A percentile compares a stretch with the other conserved stretches of the same genome.
Evolutionary conservation across 2,888 invertebrate species (phyloP).

Genomic region (Eupithecia dodoneata): DNA sequence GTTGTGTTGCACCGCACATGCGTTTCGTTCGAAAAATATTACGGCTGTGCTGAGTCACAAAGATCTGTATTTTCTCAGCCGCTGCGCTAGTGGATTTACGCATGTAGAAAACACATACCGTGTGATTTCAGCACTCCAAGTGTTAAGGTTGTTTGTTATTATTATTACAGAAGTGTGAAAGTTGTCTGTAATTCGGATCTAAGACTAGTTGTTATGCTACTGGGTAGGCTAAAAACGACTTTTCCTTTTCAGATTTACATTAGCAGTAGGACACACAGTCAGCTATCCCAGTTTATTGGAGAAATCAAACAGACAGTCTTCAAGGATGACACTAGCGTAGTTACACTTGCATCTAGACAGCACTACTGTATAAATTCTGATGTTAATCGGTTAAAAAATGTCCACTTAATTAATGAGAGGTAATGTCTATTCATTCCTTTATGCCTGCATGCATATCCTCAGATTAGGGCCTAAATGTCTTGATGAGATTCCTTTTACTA

Average conservation of each 20-base stretch:
- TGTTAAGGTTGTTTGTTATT: background rate
- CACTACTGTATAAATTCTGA: conserved; percentile 95
- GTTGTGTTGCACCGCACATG: too few relatives aligned
- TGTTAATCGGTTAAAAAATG: conserved; percentile 89
- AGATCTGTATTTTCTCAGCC: too few relatives aligned
- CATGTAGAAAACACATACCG: too few relatives aligned
- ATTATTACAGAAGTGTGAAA: background rate
- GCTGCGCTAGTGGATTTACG: too few relatives aligned
- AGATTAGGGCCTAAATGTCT: too few relatives aligned
- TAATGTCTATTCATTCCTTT: conserved; percentile 50
- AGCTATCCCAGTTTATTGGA: conserved; percentile 96
- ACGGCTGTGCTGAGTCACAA: too few relatives aligned
- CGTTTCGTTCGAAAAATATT: too few relatives aligned
- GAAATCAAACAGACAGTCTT: conserved; percentile 94
- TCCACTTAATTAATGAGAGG: conserved; percentile 94
- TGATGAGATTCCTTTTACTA: too few relatives aligned
- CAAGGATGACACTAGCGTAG: conserved; percentile 87
- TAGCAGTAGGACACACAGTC: conserved; percentile 98
- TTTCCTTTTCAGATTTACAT: conserved; percentile 89
- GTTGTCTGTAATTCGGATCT: background rate
- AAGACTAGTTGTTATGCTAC: background rate
- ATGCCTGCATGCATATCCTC: background rate
- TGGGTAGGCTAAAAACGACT: background rate
- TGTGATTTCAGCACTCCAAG: too few relatives aligned
- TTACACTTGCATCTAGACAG: conserved; percentile 95